Evolutionary conservation across 2,888 invertebrate species (phyloP), one percentile per base, ranked within the genome.

Genomic region (Lasioglossum lativentre): DNA sequence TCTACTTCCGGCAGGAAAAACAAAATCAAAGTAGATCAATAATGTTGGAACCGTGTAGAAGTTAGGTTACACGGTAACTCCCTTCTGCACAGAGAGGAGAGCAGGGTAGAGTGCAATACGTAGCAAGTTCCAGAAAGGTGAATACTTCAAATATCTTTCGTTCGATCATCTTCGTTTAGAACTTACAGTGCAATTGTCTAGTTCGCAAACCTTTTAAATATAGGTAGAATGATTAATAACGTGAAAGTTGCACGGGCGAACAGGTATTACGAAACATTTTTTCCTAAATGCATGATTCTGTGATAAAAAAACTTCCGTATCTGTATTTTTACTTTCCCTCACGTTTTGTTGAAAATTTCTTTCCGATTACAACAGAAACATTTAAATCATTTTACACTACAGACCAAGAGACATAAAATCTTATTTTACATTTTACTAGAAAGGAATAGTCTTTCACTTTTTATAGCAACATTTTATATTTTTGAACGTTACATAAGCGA

Each of bases 11-110:
- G 34, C 80, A 75, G 83, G 70, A 72, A 70, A 77, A 79, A 66
- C 78, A 86, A 81, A 80, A 86, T 86, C 79, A 75, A 80, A 83
- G 87, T 87, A 87, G 85, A 90, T 88, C 87, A 85, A 88, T 88
- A 90, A 85, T 78, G 40, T 56, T 70, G 78, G 27, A 81, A 80
- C 78, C 38, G 47, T 38, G 80, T 84, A 80, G 80, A 86, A 80
- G 86, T 71, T 78, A 78, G 84, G 86, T 86, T 84, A 80, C 78
- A 45, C 4, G 59, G 19, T 30, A 45, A 19, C 71, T 70, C 59
- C 56, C 63, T 40, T 10, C 12, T 30, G 45, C 27, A 45, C 45
- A n/a, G 45, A 30, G n/a, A n/a, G 3, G 27, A 30, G 16, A 23
- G 75, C 42, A 42, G 70, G 40, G 63, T 45, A 8, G 34, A 34